These are phyloP conservation scores for Cataglyphis cursor DNA, from an alignment of 2,888 invertebrate species.

Conservation along the genomic window DNA sequence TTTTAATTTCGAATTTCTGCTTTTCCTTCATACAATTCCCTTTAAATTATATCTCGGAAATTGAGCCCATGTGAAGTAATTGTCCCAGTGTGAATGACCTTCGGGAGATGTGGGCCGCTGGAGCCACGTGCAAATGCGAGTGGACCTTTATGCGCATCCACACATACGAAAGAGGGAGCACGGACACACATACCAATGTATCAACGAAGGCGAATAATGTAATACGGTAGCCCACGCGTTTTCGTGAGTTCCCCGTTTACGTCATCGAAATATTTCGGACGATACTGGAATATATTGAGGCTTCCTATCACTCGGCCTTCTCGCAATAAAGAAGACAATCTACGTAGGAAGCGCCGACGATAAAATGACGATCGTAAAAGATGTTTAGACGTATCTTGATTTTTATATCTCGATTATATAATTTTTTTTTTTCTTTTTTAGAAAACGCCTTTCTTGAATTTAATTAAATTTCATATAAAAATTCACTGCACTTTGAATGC, in stretches of 20 bases:
- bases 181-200: slow-evolving; percentile 24
- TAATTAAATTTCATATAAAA: slow-evolving; percentile 16
- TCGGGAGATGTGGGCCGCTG: slow-evolving; percentile 35
- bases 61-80: slow-evolving; percentile 12
- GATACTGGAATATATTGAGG: slow-evolving; percentile 59
- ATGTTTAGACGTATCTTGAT: slow-evolving; percentile 22
- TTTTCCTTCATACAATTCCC: background rate
- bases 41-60: slow-evolving; percentile 2
- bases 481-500: background rate
- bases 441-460: slow-evolving; percentile 4
- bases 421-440: background rate
- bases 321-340: slow-evolving; percentile 43
- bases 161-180: slow-evolving; percentile 22
- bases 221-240: slow-evolving; percentile 63
- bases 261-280: slow-evolving; percentile 75
- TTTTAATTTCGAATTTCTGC: background rate
- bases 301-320: slow-evolving; percentile 14
- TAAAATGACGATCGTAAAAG: slow-evolving; percentile 29
- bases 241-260: slow-evolving; percentile 55
- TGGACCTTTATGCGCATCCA: slow-evolving; percentile 29
- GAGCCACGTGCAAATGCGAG: slow-evolving; percentile 53
- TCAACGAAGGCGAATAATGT: slow-evolving; percentile 68
- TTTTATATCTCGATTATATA: slow-evolving; percentile 6
- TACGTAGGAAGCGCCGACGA: slow-evolving; percentile 6
- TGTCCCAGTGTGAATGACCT: slow-evolving; percentile 40